Evolutionary conservation across 2,113 vertebrate genomes (phyloP).

Genomic region (Elgaria multicarinata): DNA sequence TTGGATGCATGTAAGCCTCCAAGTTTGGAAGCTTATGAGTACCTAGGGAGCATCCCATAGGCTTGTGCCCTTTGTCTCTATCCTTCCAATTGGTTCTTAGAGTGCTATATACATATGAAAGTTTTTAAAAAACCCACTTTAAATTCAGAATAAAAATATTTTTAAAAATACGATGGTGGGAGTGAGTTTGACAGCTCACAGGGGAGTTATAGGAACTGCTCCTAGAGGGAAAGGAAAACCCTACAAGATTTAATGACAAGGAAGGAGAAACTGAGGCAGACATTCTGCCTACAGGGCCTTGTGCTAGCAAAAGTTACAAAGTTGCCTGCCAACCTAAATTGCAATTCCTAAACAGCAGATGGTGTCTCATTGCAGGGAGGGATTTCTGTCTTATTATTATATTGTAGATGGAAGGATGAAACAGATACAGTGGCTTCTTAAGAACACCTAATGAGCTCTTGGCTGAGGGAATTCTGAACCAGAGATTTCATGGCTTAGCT

Average conservation of each 20-base stretch:
- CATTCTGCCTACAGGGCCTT: not conserved
- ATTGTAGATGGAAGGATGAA: not conserved
- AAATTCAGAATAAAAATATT: not conserved
- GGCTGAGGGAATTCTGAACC: not conserved
- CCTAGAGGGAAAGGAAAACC: not conserved
- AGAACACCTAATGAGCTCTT: not conserved
- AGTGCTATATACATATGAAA: not conserved
- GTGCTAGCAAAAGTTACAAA: not conserved
- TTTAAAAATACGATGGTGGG: not conserved
- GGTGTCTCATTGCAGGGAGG: not conserved
- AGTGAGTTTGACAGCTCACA: not conserved
- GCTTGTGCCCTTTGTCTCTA: not conserved
- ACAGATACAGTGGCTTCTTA: not conserved
- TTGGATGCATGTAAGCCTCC: too few relatives aligned
- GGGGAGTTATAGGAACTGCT: not conserved
- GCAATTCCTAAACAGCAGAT: not conserved
- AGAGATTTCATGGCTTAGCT: not conserved
- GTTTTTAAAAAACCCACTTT: not conserved
- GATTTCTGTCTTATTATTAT: not conserved
- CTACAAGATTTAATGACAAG: constrained; percentile 2
- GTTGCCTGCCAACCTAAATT: not conserved
- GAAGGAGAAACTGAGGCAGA: not conserved
- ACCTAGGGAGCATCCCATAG: too few relatives aligned
- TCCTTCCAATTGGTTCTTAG: not conserved
- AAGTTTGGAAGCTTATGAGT: too few relatives aligned